Evolutionary conservation across 2,888 invertebrate species (phyloP), one percentile per base, ranked within the genome.

Genomic region (Dorcus hopei): DNA sequence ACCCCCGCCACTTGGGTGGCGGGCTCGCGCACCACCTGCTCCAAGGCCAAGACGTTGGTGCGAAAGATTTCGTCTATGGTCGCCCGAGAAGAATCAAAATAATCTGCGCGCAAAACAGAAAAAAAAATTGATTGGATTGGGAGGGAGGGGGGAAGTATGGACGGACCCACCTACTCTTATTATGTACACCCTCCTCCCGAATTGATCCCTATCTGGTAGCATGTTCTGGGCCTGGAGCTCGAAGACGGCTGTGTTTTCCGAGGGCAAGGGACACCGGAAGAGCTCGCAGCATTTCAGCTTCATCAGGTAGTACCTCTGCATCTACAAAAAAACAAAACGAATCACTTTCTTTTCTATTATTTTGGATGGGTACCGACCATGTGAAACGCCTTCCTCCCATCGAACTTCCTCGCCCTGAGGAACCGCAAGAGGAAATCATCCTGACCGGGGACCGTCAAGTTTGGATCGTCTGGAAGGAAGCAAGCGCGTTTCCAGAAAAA

Each of bases 1-100:
- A 91, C 88, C 1, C 84, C 85, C 42, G 79, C 79, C 19, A 85
- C 80, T 75, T 85, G 85, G 0, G 81, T 81, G 65, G 81, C 81
- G 52, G 82, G 80, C 54, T 83, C 82, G 62, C 82, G 75, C 3
- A 82, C 81, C 7, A 82, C 71, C 58, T 81, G 79, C 65, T 83
- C 83, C 61, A 85, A 68, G 9, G 81, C 80, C 49, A 84, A 66
- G 40, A 83, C 78, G 65, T 82, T 83, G 14, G 81, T 78, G 59
- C 81, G 79, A 63, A 84, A 81, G 19, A 85, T 75, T 51, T 82
- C 81, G 47, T 82, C 80, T 61, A 81, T 79, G 14, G 76, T 75
- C 19, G 79, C 78, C 66, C 74, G 74, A n/a, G 73, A 71, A 5
- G 80, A 75, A 67, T 81, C 80, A 62, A 81, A 78, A 66, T 79